Conservation (phyloP, 2,113 vertebrate genomes). For the Lepidiolamprologus cunningtoni region DNA sequence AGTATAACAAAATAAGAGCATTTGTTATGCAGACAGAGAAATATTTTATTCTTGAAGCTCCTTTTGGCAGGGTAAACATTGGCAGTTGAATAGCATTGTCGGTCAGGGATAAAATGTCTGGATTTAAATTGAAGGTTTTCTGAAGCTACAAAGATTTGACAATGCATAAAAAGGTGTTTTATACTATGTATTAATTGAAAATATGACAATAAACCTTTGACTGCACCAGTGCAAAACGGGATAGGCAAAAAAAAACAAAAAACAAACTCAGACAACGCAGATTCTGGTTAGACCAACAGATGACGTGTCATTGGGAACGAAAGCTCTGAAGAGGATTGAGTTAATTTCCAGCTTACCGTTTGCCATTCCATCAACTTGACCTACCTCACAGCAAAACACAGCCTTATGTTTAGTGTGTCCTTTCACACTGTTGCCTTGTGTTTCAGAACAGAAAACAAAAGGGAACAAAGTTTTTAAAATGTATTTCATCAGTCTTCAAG, state of each 20-base stretch:
- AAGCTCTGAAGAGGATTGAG: constrained; percentile 22
- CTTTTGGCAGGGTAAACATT: background rate
- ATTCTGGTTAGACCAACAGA: constrained; percentile 43
- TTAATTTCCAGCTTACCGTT: constrained; percentile 25
- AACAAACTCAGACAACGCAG: constrained; percentile 32
- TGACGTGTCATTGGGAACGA: constrained; percentile 42
- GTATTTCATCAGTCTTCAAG: constrained; percentile 29
- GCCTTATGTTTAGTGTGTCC: constrained; percentile 79
- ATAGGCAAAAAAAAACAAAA: accelerated
- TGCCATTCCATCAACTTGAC: constrained; percentile 60
- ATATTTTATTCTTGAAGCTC: background rate
- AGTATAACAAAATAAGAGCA: background rate
- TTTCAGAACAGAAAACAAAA: constrained; percentile 73
- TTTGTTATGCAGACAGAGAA: background rate
- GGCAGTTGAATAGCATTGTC: background rate
- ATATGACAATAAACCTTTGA: background rate
- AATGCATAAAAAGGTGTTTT: accelerated
- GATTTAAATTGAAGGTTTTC: background rate
- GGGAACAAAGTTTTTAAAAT: constrained; percentile 9
- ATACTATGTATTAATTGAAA: accelerated
- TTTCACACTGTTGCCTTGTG: constrained; percentile 77
- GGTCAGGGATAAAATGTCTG: background rate
- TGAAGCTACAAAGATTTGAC: background rate
- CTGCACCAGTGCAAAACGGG: background rate
- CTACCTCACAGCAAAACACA: constrained; percentile 97